Base-by-base conservation (phyloP, 2,888 invertebrate genomes). In the Dromius quadrimaculatus region DNA sequence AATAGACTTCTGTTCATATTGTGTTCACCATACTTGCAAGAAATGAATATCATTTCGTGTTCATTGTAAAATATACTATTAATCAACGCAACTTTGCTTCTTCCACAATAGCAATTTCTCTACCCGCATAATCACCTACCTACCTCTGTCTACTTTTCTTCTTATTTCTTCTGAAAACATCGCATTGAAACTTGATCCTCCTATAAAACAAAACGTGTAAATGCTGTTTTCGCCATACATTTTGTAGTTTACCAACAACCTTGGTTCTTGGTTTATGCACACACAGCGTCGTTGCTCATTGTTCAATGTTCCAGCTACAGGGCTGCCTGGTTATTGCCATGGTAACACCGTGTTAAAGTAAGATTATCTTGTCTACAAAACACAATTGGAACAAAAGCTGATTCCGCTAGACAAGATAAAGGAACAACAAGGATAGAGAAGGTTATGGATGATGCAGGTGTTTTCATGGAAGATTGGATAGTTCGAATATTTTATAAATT, bases 341-440 rank as follows among this genome's bases (percentile, higher is more conserved):
- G 50, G 50, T 32, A 54, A 54, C 50, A 54, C 28, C 50, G 28
- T 54, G 50, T 54, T 54, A 54, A 47, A 23, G 28, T 54, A 54
- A 54, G 50, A 54, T 54, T 54, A 54, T 54, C 50, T 54, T 28
- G 50, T 54, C 50, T 23, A 54, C 50, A 54, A 23, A 23, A 54
- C 50, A 54, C 50, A 54, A 54, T 54, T 32, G 50, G 50, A 54
- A 54, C 50, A 54, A 54, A 54, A 54, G 50, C 50, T 54, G 28
- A 54, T 54, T 54, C 28, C 15, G 50, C n/a, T 28, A 28, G 50
- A 28, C 50, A 54, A 28, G 23, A 50, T 11, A n/a, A 11, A 1
- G 9, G 36, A 36, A 36, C 36, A 36, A 36, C n/a, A 36, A 36
- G 2, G 2, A n/a, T n/a, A 5, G 17, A 43, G 13, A 43, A 11